Conservation (phyloP, 2,113 vertebrate species). For the Neolamprologus longior region DNA sequence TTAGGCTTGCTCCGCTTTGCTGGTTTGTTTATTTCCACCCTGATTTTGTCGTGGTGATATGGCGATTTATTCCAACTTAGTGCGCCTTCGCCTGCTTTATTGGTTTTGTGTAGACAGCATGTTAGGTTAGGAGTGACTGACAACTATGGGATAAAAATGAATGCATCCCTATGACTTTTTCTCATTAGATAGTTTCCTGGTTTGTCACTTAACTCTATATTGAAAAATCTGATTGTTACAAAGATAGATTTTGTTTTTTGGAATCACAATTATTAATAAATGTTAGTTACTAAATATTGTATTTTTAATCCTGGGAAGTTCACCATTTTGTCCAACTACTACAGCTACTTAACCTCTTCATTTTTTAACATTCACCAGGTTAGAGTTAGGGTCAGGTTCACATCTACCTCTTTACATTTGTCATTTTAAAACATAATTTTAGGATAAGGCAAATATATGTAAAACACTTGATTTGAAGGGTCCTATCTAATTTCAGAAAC, state of each 20-base stretch:
- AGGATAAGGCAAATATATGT: neutral
- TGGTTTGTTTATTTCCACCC: slow-evolving; percentile 57
- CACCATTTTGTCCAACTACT: neutral
- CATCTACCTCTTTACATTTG: neutral
- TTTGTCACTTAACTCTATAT: neutral
- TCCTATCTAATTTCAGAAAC: neutral
- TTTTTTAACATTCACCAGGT: neutral
- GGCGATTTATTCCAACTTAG: slow-evolving; percentile 44
- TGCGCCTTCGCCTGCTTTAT: slow-evolving; percentile 8
- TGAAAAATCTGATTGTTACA: neutral
- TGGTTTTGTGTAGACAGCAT: slow-evolving; percentile 17
- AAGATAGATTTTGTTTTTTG: neutral
- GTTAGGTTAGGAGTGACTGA: slow-evolving; percentile 12
- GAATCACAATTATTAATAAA: neutral
- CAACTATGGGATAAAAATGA: neutral
- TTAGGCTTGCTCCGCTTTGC: slow-evolving; percentile 60
- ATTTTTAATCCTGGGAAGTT: neutral
- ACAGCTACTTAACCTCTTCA: neutral
- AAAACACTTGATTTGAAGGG: neutral
- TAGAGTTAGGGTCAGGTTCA: neutral
- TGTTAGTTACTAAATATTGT: neutral
- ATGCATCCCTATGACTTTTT: neutral
- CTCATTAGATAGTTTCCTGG: neutral
- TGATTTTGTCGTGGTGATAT: slow-evolving; percentile 40
- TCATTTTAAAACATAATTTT: neutral